Evolutionary conservation across 2,888 invertebrate species (phyloP), one percentile per base, ranked within the genome.

Genomic region (Drosophila putrida): DNA sequence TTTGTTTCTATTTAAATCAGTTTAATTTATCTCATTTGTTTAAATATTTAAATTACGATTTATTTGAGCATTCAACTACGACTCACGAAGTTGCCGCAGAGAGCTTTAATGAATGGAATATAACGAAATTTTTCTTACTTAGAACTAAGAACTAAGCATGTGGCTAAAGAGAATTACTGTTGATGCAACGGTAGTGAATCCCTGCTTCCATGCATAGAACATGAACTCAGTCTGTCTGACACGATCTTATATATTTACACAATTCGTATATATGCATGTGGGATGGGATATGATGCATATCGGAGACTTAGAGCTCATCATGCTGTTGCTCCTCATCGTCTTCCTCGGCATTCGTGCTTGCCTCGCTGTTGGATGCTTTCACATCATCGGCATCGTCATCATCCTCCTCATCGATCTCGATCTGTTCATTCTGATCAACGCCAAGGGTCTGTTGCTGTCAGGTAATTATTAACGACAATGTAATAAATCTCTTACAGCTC

Each of bases 371-470:
- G 2, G n/a, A 43, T 20, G 91, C 84, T n/a, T 91, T 90, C 4
- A 28, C 13, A 3, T 93, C 92, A 67, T 91, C 57, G 2, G 93
- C 91, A 66, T 91, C 55, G 3, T 93, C 92, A 64, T 92, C 90
- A 58, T 92, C 91, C 46, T 92, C 94, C 5, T 92, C 91, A 27
- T 94, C 93, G 15, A 93, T 82, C 33, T 91, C 90, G 51, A 93
- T 92, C 73, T 94, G 93, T 89, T 97, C 98, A 89, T 96, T 96
- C 54, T 96, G 90, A 41, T 97, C 94, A 78, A 98, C 94, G 20
- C 97, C 97, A 15, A 98, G 93, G 13, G 95, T 94, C 88, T 95
- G 94, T 86, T 96, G 94, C 95, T n/a, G n/a, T n/a, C n/a, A n/a
- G n/a, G n/a, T n/a, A n/a, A 2, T 38, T 9, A 0, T 13, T 13